Conservation (phyloP, 1,140 invertebrate species). For the Drosophila ogumai region DNA sequence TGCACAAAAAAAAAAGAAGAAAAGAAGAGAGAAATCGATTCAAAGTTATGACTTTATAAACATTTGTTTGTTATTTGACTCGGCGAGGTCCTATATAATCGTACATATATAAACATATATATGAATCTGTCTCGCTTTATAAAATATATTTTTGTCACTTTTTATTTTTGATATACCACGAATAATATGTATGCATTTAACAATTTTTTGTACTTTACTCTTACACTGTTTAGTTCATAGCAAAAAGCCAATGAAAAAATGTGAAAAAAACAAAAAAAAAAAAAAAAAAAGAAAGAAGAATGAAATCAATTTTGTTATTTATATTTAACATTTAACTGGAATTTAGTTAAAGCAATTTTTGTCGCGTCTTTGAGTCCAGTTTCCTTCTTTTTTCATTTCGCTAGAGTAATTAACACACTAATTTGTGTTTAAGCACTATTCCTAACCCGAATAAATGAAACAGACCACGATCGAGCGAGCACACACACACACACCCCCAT, state of each 20-base stretch:
- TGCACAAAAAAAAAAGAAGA: slow-evolving; percentile 2
- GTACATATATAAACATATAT: slow-evolving; percentile 14
- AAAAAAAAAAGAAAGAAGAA: slow-evolving; percentile 9
- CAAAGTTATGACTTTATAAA: slow-evolving; percentile 1
- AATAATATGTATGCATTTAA: slow-evolving; percentile 37
- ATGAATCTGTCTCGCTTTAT: slow-evolving; percentile 15
- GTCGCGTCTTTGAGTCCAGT: slow-evolving; percentile 8
- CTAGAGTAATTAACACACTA: slow-evolving; percentile 53
- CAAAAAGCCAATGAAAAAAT: slow-evolving; percentile 22
- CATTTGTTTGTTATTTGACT: slow-evolving; percentile 33
- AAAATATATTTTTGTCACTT: slow-evolving; percentile 14
- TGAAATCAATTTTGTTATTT: slow-evolving; percentile 14
- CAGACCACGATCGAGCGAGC: background rate
- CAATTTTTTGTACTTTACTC: slow-evolving; percentile 28
- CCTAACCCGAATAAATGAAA: slow-evolving; percentile 12
- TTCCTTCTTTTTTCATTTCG: slow-evolving; percentile 29
- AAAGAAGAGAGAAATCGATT: background rate
- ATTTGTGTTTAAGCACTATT: slow-evolving; percentile 33
- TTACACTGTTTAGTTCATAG: slow-evolving; percentile 56
- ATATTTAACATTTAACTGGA: slow-evolving; percentile 39
- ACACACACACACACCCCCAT: slow-evolving; percentile 22
- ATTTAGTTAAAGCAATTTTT: slow-evolving; percentile 76
- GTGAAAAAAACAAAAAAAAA: slow-evolving; percentile 7
- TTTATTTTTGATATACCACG: slow-evolving; percentile 17
- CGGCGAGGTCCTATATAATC: slow-evolving; percentile 8